Conservation (phyloP, 1,140 invertebrate genomes). For the Hycleus phaleratus region DNA sequence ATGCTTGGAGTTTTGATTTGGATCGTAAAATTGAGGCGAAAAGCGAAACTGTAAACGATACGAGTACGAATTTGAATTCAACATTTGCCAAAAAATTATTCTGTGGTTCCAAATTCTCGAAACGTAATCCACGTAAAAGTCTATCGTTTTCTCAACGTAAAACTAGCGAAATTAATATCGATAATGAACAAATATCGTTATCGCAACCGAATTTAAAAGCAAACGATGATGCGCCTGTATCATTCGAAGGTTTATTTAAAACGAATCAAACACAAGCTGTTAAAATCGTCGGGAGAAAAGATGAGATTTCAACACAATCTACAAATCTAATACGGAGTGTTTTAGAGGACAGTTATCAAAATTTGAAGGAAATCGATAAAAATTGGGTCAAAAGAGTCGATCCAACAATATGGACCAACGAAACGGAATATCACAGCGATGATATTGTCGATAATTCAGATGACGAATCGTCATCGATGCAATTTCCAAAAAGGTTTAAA, state of each 20-base stretch:
- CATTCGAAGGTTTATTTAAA: slow-evolving; percentile 3
- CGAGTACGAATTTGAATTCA: slow-evolving; percentile 16
- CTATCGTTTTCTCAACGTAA: slow-evolving; percentile 40
- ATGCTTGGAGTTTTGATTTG: slow-evolving; percentile 52
- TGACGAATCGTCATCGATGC: slow-evolving; percentile 38
- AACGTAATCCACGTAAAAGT: slow-evolving; percentile 68
- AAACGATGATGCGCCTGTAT: background rate
- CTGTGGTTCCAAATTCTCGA: slow-evolving; percentile 55
- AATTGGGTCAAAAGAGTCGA: slow-evolving; percentile 36
- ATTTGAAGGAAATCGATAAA: slow-evolving; percentile 29
- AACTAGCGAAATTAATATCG: slow-evolving; percentile 23
- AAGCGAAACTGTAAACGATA: background rate
- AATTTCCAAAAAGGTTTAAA: slow-evolving; percentile 33
- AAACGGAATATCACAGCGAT: slow-evolving; percentile 32
- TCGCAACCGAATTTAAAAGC: slow-evolving; percentile 16
- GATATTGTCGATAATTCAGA: slow-evolving; percentile 63
- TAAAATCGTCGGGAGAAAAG: background rate
- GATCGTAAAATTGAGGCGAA: slow-evolving; percentile 40
- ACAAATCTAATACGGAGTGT: slow-evolving; percentile 41
- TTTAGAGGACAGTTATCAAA: slow-evolving; percentile 24
- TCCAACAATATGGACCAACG: background rate
- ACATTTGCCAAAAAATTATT: slow-evolving; percentile 63
- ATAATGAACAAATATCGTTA: slow-evolving; percentile 5
- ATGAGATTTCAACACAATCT: slow-evolving; percentile 29
- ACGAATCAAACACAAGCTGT: slow-evolving; percentile 2